These are phyloP conservation scores for Corvus moneduloides DNA, from an alignment of 2,113 vertebrate genomes.

Conservation along the genomic window DNA sequence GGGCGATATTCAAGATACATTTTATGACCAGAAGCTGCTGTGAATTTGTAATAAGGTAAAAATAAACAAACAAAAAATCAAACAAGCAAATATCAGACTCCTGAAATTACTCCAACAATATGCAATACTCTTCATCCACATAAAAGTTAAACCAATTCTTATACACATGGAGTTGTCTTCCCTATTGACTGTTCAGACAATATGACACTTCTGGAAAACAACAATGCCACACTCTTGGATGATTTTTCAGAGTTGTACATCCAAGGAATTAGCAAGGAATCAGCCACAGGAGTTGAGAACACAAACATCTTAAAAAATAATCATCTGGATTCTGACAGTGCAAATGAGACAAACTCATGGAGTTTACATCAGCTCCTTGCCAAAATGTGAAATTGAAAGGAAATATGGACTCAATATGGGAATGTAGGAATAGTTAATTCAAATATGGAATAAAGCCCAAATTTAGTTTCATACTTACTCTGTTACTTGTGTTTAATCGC, in stretches of 20 bases:
- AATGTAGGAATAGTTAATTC: neutral
- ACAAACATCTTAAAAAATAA: neutral
- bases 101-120: neutral
- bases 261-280: neutral
- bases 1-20: neutral
- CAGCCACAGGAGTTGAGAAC: neutral
- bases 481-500: neutral
- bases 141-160: neutral
- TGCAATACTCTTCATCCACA: neutral
- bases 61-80: neutral
- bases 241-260: neutral
- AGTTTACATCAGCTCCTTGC: neutral
- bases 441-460: neutral
- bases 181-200: neutral
- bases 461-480: neutral
- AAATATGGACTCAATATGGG: neutral
- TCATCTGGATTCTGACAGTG: neutral
- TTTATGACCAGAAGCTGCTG: neutral
- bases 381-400: neutral
- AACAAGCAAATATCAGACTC: neutral
- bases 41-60: neutral
- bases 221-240: neutral
- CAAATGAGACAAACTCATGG: neutral
- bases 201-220: neutral
- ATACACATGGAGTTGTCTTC: neutral